phyloP scores from a whole-genome alignment of 2,888 invertebrate genomes.

The Plemyria rubiginata region DNA sequence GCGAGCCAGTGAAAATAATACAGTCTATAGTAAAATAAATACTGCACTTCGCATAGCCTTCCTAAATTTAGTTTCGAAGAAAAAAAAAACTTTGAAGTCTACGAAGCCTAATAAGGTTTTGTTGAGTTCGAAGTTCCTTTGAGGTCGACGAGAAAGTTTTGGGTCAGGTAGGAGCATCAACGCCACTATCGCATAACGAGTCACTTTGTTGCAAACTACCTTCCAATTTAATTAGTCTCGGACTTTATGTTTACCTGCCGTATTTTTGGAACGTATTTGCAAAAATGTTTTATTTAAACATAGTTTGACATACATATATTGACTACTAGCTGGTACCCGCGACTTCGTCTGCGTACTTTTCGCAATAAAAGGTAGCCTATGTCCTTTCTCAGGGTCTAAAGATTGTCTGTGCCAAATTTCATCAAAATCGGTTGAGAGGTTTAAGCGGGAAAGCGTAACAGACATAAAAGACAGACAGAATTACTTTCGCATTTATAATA shows the following conservation, averaged over 20 bases:
- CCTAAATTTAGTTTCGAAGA: not conserved
- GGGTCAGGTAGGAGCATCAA: conserved; percentile 62
- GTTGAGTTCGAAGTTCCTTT: conserved; percentile 52
- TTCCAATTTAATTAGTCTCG: conserved; percentile 67
- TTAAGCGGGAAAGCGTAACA: too few relatives aligned
- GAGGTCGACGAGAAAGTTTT: conserved; percentile 60
- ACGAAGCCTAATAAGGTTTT: conserved; percentile 48
- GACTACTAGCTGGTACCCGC: too few relatives aligned
- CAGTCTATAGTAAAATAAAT: not conserved
- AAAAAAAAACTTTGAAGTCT: conserved; percentile 34
- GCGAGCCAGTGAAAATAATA: not conserved
- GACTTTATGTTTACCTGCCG: conserved; percentile 44
- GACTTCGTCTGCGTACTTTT: too few relatives aligned
- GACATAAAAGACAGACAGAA: too few relatives aligned
- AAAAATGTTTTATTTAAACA: too few relatives aligned
- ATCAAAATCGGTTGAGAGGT: too few relatives aligned
- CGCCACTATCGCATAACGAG: conserved; percentile 71
- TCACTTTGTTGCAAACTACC: conserved; percentile 64
- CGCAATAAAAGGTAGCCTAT: too few relatives aligned
- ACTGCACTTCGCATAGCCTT: not conserved
- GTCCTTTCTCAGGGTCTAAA: too few relatives aligned
- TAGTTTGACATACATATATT: too few relatives aligned
- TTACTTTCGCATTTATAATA: too few relatives aligned
- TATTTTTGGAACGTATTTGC: conserved; percentile 6
- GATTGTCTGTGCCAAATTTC: too few relatives aligned